A percentile compares a stretch with the other conserved stretches of the same genome.
Conservation (phyloP, 2,113 vertebrate genomes). For the Falcunculus frontatus region DNA sequence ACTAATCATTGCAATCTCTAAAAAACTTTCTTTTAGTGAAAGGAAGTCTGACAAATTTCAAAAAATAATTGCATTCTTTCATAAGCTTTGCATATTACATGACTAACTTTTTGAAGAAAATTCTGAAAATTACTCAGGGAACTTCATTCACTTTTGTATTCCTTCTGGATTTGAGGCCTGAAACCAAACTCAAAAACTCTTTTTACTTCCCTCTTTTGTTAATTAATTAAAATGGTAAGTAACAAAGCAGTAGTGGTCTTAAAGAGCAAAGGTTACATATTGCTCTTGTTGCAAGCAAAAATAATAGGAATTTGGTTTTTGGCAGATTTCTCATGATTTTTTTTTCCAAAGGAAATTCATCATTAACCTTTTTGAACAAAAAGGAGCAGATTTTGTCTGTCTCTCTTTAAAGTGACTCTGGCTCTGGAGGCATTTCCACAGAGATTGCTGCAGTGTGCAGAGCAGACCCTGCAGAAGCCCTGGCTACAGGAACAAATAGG, state of each 20-base stretch:
- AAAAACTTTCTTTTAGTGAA: neutral
- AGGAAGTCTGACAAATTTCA: neutral
- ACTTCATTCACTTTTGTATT: neutral
- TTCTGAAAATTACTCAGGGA: neutral
- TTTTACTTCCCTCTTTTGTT: neutral
- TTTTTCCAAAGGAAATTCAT: neutral
- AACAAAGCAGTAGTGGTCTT: neutral
- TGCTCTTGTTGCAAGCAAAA: neutral
- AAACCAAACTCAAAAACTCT: neutral
- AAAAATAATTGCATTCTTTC: neutral
- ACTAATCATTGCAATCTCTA: neutral
- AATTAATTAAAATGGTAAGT: neutral
- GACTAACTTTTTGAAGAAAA: neutral
- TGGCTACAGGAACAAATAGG: neutral
- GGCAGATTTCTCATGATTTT: neutral
- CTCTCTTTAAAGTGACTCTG: neutral
- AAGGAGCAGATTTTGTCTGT: neutral
- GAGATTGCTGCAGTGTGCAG: neutral
- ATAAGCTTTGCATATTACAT: neutral
- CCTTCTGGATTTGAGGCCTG: neutral
- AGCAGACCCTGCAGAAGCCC: neutral
- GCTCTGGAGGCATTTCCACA: neutral
- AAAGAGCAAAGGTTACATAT: neutral
- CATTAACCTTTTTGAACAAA: neutral
- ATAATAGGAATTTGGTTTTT: accelerated